Conservation (phyloP, 2,113 vertebrate genomes). For the Aphelocoma coerulescens region DNA sequence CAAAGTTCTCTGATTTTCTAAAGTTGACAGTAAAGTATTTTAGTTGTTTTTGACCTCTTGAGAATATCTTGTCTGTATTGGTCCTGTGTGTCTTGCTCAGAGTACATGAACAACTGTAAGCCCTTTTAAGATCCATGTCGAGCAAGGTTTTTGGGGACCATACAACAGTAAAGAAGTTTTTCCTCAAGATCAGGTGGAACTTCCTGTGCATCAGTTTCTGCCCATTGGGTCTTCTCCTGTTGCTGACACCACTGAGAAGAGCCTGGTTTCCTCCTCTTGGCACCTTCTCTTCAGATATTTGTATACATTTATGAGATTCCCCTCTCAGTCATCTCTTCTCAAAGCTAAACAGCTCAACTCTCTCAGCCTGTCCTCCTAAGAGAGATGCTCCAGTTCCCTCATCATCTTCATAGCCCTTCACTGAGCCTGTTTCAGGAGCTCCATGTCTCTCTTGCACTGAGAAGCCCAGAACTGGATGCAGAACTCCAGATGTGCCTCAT, state of each 20-base stretch:
- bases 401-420: neutral
- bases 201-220: neutral
- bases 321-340: neutral
- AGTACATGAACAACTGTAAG: neutral
- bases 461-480: neutral
- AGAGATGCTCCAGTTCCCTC: neutral
- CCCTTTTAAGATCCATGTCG: neutral
- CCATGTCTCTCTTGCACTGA: neutral
- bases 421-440: neutral
- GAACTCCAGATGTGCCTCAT: neutral
- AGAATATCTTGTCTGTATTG: neutral
- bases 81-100: neutral
- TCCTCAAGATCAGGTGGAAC: neutral
- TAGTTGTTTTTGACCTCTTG: neutral
- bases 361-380: neutral
- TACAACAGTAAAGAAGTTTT: neutral
- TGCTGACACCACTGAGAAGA: neutral
- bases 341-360: neutral
- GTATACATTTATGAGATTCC: neutral
- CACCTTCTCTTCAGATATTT: neutral
- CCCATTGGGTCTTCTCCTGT: neutral
- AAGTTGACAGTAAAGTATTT: neutral
- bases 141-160: neutral
- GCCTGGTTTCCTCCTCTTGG: neutral
- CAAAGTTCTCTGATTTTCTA: neutral